Base-by-base conservation (phyloP, 2,113 vertebrate species). In the Cygnus buccinator region DNA sequence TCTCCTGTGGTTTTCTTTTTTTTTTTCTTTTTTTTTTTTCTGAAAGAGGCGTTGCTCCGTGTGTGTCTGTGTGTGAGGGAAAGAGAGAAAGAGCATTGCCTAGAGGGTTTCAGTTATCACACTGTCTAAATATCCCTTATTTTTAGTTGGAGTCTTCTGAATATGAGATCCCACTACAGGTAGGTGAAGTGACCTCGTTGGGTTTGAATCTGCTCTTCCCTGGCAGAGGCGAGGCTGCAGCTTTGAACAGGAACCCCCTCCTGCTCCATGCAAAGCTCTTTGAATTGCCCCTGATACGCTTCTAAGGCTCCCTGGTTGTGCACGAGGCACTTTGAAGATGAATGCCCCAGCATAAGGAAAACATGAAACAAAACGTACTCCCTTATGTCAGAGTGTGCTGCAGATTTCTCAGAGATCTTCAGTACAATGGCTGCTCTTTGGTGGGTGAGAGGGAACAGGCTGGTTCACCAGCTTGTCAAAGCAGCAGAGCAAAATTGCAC, bases 241-340 rank as follows among this genome's bases (percentile, higher is more conserved):
- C 96, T 97, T 97, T 97, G 96, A 97, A 96, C 48, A 54, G 78
- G 74, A 92, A 28, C 94, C 95, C 90, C 92, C 96, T 96, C 95
- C 95, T 94, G 96, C 94, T 96, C 76, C 44, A 80, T 84, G 93
- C 87, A 93, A 87, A 96, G 93, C 94, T 95, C 95, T 97, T 96
- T 97, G 97, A 97, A 95, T 96, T 80, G 95, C 90, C 93, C 95
- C 97, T 87, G 95, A 93, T 94, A 43, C 0, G 57, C 91, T 97
- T 97, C 97, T 94, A 19, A 97, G 94, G 94, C 95, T 95, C 87
- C 94, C 82, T 2, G 39, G 89, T 80, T 93, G 82, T 2, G 7
- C 31, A 87, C 0, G 3, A 90, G 91, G 48, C 31, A 2, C 94
- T 97, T 97, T 97, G 97, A 97, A 97, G 96, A 97, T 95, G 89